Base-by-base conservation (phyloP, 2,797 vertebrate species). In the Ceyx erithaca region DNA sequence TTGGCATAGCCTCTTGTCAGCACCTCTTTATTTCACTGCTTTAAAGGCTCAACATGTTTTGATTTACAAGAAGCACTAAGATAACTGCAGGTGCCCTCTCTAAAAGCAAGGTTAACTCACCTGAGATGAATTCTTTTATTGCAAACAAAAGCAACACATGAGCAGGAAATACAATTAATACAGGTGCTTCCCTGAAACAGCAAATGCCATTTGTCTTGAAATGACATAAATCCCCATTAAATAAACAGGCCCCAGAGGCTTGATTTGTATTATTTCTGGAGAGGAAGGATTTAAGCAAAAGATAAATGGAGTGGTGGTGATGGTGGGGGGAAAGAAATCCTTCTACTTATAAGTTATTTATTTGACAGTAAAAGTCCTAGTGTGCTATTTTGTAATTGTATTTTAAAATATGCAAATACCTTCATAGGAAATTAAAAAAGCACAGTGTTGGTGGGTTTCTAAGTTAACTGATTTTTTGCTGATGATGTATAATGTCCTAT, bases 1-100 rank as follows among this genome's bases (percentile, higher is more conserved):
- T 97, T 84, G 96, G 97, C 97, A 97, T 97, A 96, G 95, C 96
- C 96, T 96, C 97, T 97, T 98, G 97, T 98, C 98, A 98, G 97
- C 97, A 91, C 97, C 96, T 98, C 96, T 98, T 98, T 98, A 97
- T 98, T 97, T 96, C 92, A 89, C 96, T 97, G 95, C 97, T 97
- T 98, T 98, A 98, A 97, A 97, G 97, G 97, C 97, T 98, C 97
- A 98, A 97, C 96, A 94, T 98, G 97, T 98, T 98, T 98, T 98
- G 97, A 98, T 98, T 98, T 97, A 97, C 96, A 97, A 97, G 97
- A 96, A 96, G 87, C 91, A 94, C 95, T 91, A 91, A 97, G 97
- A 97, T 97, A 97, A 97, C 96, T 97, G 96, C 98, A 98, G 98
- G 97, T 98, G 97, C 98, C 98, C 98, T 96, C 96, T 95, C 94